phyloP scores from a whole-genome alignment of 2,797 vertebrate species.

The Steatocranus sp. region DNA sequence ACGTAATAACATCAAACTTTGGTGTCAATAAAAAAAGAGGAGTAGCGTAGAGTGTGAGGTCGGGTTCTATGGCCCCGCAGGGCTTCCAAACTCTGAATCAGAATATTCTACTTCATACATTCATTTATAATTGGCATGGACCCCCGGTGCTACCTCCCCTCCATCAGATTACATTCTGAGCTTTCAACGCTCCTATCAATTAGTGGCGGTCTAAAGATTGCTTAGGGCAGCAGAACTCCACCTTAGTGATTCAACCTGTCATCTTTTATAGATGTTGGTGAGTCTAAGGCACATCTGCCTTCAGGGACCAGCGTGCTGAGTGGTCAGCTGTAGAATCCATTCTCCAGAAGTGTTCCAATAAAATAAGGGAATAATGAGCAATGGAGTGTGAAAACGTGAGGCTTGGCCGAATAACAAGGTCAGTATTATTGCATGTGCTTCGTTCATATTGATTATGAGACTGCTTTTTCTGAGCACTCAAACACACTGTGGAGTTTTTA shows the following conservation, averaged over 20 bases:
- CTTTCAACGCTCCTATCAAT: conserved; percentile 47
- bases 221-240: conserved; percentile 38
- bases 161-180: not conserved
- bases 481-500: not conserved
- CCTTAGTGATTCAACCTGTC: conserved; percentile 36
- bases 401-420: conserved; percentile 43
- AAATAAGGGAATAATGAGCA: conserved; percentile 41
- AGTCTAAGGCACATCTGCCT: conserved; percentile 20
- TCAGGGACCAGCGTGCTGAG: not conserved
- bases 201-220: conserved; percentile 17
- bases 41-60: not conserved
- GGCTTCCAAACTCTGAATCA: not conserved
- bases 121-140: not conserved
- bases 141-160: not conserved
- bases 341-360: conserved; percentile 35
- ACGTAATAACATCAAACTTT: conserved; percentile 12
- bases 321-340: conserved; percentile 39
- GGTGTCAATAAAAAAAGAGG: not conserved
- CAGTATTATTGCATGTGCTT: conserved; percentile 9
- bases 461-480: not conserved
- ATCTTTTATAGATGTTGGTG: conserved; percentile 48
- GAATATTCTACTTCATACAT: conserved; percentile 5
- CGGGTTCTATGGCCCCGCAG: not conserved
- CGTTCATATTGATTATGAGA: conserved; percentile 6
- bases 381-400: conserved; percentile 25